These are phyloP conservation scores for Araneus ventricosus DNA, from an alignment of 1,140 invertebrate species.

Conservation along the genomic window DNA sequence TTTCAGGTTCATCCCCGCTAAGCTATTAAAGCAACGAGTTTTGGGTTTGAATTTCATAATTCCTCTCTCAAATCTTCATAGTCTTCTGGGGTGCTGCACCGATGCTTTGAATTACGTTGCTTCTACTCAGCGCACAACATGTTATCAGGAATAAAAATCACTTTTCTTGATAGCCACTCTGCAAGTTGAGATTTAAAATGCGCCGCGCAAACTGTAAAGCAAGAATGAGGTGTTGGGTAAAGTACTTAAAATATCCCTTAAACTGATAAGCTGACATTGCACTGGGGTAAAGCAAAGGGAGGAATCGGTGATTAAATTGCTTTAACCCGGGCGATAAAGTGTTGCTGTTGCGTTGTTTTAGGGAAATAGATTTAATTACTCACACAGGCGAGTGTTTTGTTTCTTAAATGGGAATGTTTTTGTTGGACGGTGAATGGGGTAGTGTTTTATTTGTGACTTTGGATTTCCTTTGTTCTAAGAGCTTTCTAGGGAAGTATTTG, in stretches of 20 bases:
- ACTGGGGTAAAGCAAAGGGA: background rate
- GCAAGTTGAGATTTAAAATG: conserved; percentile 10
- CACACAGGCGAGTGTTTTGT: background rate
- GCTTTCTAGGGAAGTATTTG: too few relatives aligned
- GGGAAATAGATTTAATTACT: conserved; percentile 25
- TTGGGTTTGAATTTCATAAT: background rate
- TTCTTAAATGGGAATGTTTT: background rate
- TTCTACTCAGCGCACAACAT: background rate
- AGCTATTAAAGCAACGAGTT: conserved; percentile 2
- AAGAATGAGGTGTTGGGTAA: background rate
- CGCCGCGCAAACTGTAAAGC: background rate
- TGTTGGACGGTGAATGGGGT: background rate
- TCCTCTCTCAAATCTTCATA: background rate
- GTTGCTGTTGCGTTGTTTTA: background rate
- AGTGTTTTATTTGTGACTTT: background rate
- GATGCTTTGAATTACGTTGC: background rate
- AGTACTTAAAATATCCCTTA: conserved; percentile 10
- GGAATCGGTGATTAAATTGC: background rate
- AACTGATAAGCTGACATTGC: conserved; percentile 11
- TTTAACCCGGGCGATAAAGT: background rate
- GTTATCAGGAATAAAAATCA: conserved; percentile 11
- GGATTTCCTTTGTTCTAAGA: too few relatives aligned
- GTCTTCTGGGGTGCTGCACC: background rate
- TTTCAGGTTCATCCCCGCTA: background rate
- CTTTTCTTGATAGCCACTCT: conserved; percentile 11